Evolutionary conservation across 2,797 vertebrate species (phyloP).

Genomic region (Manis pentadactyla): DNA sequence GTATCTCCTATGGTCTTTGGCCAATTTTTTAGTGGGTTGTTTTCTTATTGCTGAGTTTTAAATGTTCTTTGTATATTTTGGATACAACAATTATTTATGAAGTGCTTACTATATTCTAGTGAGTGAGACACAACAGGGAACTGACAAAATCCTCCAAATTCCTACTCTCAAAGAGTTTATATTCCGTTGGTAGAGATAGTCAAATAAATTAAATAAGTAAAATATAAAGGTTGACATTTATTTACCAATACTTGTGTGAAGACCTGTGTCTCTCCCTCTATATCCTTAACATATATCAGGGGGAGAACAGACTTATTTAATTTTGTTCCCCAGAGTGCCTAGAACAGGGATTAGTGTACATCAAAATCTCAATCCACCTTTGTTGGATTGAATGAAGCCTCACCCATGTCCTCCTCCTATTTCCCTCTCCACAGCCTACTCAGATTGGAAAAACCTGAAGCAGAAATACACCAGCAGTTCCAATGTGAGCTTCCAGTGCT

Average conservation of each 20-base stretch:
- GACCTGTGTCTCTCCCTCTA: background rate
- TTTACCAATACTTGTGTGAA: background rate
- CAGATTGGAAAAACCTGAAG: background rate
- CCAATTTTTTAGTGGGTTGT: background rate
- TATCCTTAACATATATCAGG: background rate
- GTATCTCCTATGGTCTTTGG: background rate
- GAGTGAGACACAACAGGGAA: background rate
- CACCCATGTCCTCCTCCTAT: background rate
- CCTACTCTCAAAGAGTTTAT: background rate
- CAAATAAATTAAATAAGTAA: background rate
- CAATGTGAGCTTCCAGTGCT: background rate
- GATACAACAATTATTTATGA: background rate
- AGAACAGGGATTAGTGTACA: background rate
- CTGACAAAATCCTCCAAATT: background rate
- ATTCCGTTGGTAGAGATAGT: background rate
- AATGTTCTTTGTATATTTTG: background rate
- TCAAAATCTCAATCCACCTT: background rate
- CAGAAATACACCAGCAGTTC: background rate
- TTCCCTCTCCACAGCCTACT: background rate
- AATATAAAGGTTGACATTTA: background rate
- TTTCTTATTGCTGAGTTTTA: no score
- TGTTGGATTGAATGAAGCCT: conserved; percentile 29
- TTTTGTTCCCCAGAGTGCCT: background rate
- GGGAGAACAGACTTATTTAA: background rate
- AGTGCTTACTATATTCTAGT: background rate